Conservation (phyloP, 2,888 invertebrate genomes). For the Pachycephus smyrnensis region DNA sequence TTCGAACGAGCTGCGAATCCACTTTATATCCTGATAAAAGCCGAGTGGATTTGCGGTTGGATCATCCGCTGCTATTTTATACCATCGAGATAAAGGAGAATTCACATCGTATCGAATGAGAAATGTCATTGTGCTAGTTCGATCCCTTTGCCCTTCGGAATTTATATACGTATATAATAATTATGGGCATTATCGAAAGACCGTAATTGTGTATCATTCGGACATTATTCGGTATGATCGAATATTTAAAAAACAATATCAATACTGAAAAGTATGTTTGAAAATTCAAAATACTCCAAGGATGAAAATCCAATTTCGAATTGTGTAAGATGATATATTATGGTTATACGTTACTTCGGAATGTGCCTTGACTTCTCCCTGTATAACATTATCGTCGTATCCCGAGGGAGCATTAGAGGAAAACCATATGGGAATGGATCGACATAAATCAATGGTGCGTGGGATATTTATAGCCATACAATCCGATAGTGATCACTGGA, state of each 20-base stretch:
- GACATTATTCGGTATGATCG: constrained; percentile 70
- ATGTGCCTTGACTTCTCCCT: not conserved
- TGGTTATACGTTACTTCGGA: not conserved
- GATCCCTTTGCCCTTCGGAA: constrained; percentile 10
- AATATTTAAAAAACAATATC: constrained; percentile 54
- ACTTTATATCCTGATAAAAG: constrained; percentile 19
- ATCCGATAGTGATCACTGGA: not conserved
- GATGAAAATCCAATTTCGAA: not conserved
- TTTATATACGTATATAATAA: constrained; percentile 3
- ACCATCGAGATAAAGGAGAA: constrained; percentile 8
- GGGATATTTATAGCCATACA: not conserved
- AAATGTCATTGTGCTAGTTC: not conserved
- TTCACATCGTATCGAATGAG: not conserved
- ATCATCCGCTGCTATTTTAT: constrained; percentile 23
- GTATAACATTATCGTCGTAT: not conserved
- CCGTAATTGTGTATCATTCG: not conserved
- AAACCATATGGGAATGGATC: not conserved
- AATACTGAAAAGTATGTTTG: not conserved
- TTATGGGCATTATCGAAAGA: not conserved
- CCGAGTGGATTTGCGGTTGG: constrained; percentile 27
- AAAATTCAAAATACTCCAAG: not conserved
- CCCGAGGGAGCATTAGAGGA: not conserved
- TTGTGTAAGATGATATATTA: not conserved
- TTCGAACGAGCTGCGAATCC: constrained; percentile 3
- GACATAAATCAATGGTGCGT: not conserved